These are phyloP conservation scores for Rhincodon typus DNA, from an alignment of 2,797 vertebrate species.

Conservation along the genomic window DNA sequence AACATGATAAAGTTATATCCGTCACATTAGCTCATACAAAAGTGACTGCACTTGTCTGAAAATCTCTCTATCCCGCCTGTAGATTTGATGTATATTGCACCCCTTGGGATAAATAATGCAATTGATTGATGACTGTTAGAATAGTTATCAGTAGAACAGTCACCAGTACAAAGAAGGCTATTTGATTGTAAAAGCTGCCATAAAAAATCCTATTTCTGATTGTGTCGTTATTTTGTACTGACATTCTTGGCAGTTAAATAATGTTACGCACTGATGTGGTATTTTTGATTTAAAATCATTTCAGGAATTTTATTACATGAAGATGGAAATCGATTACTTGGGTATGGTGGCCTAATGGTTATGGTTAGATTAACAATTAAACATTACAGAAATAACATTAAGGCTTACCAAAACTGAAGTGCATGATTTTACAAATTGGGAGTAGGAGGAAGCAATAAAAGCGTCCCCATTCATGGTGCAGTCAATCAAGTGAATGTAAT, in stretches of 20 bases:
- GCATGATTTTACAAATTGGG: not conserved
- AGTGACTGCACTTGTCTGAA: constrained; percentile 51
- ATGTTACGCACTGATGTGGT: not conserved
- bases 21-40: constrained; percentile 45
- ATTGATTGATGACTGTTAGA: constrained; percentile 46
- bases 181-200: not conserved
- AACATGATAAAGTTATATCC: not conserved
- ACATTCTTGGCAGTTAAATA: not conserved
- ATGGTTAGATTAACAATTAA: not conserved
- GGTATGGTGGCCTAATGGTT: not conserved
- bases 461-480: not conserved
- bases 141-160: not conserved
- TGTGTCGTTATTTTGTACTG: not conserved
- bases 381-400: not conserved
- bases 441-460: not conserved
- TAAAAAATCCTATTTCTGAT: not conserved
- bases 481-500: not conserved
- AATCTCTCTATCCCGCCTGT: constrained; percentile 48
- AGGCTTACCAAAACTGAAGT: not conserved
- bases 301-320: not conserved
- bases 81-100: constrained; percentile 52
- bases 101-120: constrained; percentile 46
- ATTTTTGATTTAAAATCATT: not conserved
- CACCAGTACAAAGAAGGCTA: not conserved
- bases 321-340: not conserved